phyloP scores from a whole-genome alignment of 1,140 invertebrate genomes.

The Chelonus insularis region DNA sequence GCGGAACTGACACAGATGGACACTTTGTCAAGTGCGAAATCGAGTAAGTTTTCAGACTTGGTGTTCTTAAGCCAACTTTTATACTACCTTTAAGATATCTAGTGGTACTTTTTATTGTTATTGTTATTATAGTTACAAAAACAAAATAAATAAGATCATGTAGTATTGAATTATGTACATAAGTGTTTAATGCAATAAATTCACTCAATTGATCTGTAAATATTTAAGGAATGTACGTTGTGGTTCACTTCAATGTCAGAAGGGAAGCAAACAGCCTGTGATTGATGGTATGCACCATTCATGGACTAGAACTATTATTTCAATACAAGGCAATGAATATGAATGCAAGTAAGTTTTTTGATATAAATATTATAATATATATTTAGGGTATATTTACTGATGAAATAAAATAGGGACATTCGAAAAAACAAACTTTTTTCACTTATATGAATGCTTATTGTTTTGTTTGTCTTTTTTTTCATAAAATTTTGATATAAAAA shows the following conservation, averaged over 20 bases:
- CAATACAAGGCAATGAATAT: constrained; percentile 80
- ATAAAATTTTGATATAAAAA: no score
- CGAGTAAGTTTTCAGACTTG: constrained; percentile 69
- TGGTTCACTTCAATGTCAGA: constrained; percentile 88
- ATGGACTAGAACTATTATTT: constrained; percentile 83
- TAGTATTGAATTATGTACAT: no score
- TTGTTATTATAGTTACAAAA: constrained; percentile 11
- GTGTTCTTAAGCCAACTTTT: neutral
- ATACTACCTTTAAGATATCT: no score
- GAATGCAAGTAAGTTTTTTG: constrained; percentile 93
- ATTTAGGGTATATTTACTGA: no score
- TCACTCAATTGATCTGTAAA: neutral
- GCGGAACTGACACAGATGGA: constrained; percentile 78
- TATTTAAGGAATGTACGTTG: constrained; percentile 79
- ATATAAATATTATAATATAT: no score
- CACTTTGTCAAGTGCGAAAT: constrained; percentile 84
- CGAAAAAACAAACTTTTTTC: no score
- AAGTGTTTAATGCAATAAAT: constrained; percentile 13
- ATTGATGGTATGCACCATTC: constrained; percentile 76
- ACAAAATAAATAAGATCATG: no score
- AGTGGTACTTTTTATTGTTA: constrained; percentile 27
- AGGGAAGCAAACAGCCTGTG: constrained; percentile 77
- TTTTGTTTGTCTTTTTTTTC: no score
- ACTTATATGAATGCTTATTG: no score
- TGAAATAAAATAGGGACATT: no score